Evolutionary conservation across 2,888 invertebrate genomes (phyloP), one percentile per base, ranked within the genome.

Genomic region (Heterodera filipjevi): DNA sequence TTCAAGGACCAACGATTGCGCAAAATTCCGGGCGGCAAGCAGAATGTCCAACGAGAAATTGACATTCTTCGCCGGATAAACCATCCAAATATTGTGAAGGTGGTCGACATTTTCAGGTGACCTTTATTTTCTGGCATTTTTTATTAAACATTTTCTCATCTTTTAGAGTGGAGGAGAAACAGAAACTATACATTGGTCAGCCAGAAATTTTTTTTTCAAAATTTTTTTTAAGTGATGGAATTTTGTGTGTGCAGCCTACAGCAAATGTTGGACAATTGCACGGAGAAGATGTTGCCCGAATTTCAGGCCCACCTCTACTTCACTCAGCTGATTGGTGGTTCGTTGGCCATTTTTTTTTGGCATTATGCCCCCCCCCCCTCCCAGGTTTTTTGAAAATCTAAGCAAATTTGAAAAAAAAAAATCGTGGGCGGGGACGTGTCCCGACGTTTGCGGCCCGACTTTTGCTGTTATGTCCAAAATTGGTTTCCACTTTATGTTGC

Each of bases 141-240:
- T 22, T 10, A 16, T 12, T 49, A 3, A 19, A 19, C 3, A 16
- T 49, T 49, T 35, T 27, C 3, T 30, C 30, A 12, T 32, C n/a
- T 12, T 92, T 97, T n/a, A 94, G 94, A 91, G 95, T 95, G 91
- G 94, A 95, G 89, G 95, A 96, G 89, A 98, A 98, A 90, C 94
- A 96, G 90, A 99, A 99, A 91, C 95, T 97, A 94, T 91, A 99
- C 91, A 93, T 99, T 91, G 93, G 59, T 59, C 10, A 59, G 59
- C 49, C 39, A 39, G 10, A n/a, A n/a, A n/a, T n/a, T 59, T 6
- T 27, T 27, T 35, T 76, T 72, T 72, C 10, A 27, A 53, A 39
- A 39, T 71, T 71, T 71, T n/a, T n/a, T n/a, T n/a, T 33, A 14
- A 73, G 73, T 81, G 82, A 94, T 99, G 94, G 98, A 99, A 74